Evolutionary conservation across 2,888 invertebrate species (phyloP).

Genomic region (Stomorhina lunata): DNA sequence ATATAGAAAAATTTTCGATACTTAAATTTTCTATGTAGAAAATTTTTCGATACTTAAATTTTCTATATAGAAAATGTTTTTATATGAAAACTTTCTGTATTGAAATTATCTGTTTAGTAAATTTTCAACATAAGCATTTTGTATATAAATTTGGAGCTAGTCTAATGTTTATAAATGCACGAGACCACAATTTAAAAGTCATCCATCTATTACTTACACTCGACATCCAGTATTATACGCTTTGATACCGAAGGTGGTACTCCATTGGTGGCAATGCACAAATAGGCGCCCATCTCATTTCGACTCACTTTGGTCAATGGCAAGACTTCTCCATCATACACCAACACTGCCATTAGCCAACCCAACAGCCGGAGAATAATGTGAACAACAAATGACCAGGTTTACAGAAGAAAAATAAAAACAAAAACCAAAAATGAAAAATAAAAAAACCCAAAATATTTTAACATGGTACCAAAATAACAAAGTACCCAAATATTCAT

Average conservation of each 20-base stretch:
- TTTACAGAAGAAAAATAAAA: not conserved
- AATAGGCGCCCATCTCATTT: conserved; percentile 83
- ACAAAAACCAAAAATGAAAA: not conserved
- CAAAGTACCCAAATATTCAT: conserved; percentile 52
- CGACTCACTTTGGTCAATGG: conserved; percentile 92
- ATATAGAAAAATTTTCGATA: no score
- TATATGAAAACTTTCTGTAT: no score
- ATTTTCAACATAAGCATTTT: not conserved
- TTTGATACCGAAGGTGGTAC: conserved; percentile 95
- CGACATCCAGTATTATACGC: conserved; percentile 93
- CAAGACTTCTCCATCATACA: conserved; percentile 91
- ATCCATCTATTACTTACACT: conserved; percentile 83
- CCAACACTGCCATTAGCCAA: conserved; percentile 84
- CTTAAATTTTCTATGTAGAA: no score
- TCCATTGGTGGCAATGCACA: conserved; percentile 85
- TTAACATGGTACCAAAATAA: conserved; percentile 17
- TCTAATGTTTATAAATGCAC: not conserved
- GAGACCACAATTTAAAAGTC: conserved; percentile 50
- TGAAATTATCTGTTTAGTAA: no score
- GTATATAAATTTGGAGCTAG: not conserved
- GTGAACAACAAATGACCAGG: conserved; percentile 12
- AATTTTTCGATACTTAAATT: no score
- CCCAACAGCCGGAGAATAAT: not conserved
- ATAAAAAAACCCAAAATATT: not conserved
- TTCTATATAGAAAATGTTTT: no score